Conservation (phyloP, 2,797 vertebrate genomes). For the Anolis apletophallus region DNA sequence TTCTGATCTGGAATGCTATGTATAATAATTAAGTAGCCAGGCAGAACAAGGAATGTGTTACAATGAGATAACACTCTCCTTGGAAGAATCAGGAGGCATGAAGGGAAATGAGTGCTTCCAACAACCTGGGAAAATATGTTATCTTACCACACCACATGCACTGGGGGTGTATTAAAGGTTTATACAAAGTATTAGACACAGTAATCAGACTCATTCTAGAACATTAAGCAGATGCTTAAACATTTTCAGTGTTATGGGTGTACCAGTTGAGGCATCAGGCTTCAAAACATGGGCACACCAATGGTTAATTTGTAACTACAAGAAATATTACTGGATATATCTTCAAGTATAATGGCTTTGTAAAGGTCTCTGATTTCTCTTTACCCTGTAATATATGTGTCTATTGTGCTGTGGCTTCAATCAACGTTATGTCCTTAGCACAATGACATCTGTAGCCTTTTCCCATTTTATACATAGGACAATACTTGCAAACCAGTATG, state of each 20-base stretch:
- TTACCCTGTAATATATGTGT: not conserved
- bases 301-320: slow-evolving; percentile 30
- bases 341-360: slow-evolving; percentile 14
- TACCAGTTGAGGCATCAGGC: slow-evolving; percentile 37
- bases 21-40: slow-evolving; percentile 75
- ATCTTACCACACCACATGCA: slow-evolving; percentile 61
- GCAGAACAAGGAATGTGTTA: slow-evolving; percentile 70
- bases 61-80: slow-evolving; percentile 72
- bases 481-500: not conserved
- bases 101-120: slow-evolving; percentile 63
- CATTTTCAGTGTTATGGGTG: slow-evolving; percentile 46
- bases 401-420: not conserved
- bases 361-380: not conserved
- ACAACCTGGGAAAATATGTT: slow-evolving; percentile 64
- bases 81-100: slow-evolving; percentile 63
- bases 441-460: not conserved
- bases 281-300: slow-evolving; percentile 36
- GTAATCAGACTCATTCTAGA: slow-evolving; percentile 39
- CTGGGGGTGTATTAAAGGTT: slow-evolving; percentile 18
- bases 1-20: slow-evolving; percentile 64
- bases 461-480: not conserved
- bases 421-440: not conserved
- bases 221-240: slow-evolving; percentile 70
- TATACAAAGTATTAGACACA: slow-evolving; percentile 12
- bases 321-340: not conserved